Evolutionary conservation across 2,113 vertebrate species (phyloP).

Genomic region (Cyrtonyx montezumae): DNA sequence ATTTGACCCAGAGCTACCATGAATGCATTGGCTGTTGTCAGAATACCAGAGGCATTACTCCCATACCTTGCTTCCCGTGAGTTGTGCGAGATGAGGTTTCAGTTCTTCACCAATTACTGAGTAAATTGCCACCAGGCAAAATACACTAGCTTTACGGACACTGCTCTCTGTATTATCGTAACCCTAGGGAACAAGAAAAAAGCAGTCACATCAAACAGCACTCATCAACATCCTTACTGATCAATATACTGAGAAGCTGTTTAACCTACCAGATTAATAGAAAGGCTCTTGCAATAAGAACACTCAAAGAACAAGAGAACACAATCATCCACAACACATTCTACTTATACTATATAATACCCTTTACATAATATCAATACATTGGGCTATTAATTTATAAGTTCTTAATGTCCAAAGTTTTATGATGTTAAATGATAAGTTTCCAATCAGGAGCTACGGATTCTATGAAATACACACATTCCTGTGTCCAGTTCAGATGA

Average conservation of each 20-base stretch:
- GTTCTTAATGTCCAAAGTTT: not conserved
- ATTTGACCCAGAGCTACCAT: not conserved
- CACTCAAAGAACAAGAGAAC: not conserved
- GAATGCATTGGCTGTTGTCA: not conserved
- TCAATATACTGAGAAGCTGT: not conserved
- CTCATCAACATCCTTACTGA: not conserved
- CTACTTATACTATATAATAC: not conserved
- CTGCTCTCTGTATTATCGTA: constrained; percentile 98
- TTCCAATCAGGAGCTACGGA: not conserved
- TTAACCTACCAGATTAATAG: not conserved
- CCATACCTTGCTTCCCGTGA: constrained; percentile 95
- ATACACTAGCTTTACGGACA: constrained; percentile 96
- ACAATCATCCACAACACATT: not conserved
- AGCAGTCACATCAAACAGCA: constrained; percentile 5
- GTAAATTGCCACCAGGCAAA: constrained; percentile 96
- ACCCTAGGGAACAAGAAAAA: constrained; percentile 78
- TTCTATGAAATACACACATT: not conserved
- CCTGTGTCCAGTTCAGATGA: not conserved
- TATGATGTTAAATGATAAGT: not conserved
- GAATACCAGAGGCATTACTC: not conserved
- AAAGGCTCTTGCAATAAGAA: not conserved
- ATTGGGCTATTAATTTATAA: not conserved
- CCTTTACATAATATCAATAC: not conserved
- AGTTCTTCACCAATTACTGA: constrained; percentile 97
- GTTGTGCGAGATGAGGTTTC: constrained; percentile 94